A percentile compares a stretch with the other conserved stretches of the same genome.
Conservation (phyloP, 2,797 vertebrate species). For the Pseudomugil gertrudae region DNA sequence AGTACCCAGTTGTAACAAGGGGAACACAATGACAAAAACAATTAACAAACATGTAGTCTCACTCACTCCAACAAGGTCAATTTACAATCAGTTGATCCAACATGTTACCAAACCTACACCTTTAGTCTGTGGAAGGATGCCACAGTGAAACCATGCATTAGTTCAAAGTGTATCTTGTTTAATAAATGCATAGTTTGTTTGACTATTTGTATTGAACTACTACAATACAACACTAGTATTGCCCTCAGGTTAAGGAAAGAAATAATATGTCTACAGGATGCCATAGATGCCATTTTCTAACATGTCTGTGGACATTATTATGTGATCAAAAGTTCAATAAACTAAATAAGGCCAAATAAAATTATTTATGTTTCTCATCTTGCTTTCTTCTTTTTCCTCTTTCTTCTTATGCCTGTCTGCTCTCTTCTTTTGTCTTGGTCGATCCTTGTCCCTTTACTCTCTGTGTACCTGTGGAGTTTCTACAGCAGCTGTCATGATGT, state of each 20-base stretch:
- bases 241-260: neutral
- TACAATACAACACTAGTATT: neutral
- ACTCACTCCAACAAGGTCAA: neutral
- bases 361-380: constrained; percentile 2
- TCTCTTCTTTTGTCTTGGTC: constrained; percentile 30
- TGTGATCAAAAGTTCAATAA: constrained; percentile 5
- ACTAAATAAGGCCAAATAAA: too few relatives aligned
- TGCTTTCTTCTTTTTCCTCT: neutral
- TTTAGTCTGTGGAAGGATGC: neutral
- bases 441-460: constrained; percentile 28
- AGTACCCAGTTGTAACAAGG: neutral
- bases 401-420: constrained; percentile 3
- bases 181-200: neutral
- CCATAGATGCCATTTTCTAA: too few relatives aligned
- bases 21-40: neutral
- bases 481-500: constrained; percentile 72
- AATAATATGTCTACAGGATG: neutral
- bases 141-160: neutral
- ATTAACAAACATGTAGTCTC: neutral
- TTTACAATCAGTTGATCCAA: neutral
- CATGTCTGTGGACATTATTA: constrained; percentile 2
- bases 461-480: constrained; percentile 55
- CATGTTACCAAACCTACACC: neutral
- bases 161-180: neutral
- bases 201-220: too few relatives aligned